Percentiles rank a stretch among this genome's conserved stretches.
Evolutionary conservation across 2,797 vertebrate species (phyloP).

Genomic region (Spea hammondii): DNA sequence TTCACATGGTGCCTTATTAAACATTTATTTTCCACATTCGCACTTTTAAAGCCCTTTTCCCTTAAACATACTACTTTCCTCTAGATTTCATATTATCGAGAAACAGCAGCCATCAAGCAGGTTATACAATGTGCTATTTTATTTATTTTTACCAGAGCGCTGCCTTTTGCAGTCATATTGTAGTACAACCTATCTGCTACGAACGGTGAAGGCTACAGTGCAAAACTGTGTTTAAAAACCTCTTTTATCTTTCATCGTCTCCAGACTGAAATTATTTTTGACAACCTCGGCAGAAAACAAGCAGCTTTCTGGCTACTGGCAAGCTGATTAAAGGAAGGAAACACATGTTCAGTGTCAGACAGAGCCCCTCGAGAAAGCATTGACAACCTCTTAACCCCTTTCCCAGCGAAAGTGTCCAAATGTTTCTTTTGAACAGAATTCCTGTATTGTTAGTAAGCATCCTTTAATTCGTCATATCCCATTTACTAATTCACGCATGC

Average conservation of each 20-base stretch:
- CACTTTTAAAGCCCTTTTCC: slow-evolving; percentile 47
- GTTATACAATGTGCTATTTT: slow-evolving; percentile 66
- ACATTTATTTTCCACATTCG: slow-evolving; percentile 49
- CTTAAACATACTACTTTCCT: slow-evolving; percentile 27
- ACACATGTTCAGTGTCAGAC: slow-evolving; percentile 92
- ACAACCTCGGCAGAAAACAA: slow-evolving; percentile 82
- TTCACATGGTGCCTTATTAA: slow-evolving; percentile 39
- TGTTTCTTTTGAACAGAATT: slow-evolving; percentile 74
- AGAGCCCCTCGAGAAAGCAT: slow-evolving; percentile 73
- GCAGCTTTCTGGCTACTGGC: slow-evolving; percentile 81
- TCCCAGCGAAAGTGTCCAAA: slow-evolving; percentile 78
- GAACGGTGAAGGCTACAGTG: slow-evolving; percentile 71
- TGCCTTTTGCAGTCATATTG: slow-evolving; percentile 70
- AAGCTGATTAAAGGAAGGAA: slow-evolving; percentile 86
- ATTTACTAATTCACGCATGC: slow-evolving; percentile 52
- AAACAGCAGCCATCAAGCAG: slow-evolving; percentile 66
- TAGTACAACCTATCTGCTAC: slow-evolving; percentile 78
- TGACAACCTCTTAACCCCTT: slow-evolving; percentile 86
- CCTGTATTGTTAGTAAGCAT: slow-evolving; percentile 71
- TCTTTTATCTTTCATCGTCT: slow-evolving; percentile 84
- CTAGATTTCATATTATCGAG: slow-evolving; percentile 56
- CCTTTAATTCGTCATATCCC: slow-evolving; percentile 66
- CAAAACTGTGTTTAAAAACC: slow-evolving; percentile 78
- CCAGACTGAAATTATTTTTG: slow-evolving; percentile 83
- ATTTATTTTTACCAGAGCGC: slow-evolving; percentile 64